These are phyloP conservation scores for Lipotes vexillifer DNA, from an alignment of 2,113 vertebrate genomes.

Conservation along the genomic window DNA sequence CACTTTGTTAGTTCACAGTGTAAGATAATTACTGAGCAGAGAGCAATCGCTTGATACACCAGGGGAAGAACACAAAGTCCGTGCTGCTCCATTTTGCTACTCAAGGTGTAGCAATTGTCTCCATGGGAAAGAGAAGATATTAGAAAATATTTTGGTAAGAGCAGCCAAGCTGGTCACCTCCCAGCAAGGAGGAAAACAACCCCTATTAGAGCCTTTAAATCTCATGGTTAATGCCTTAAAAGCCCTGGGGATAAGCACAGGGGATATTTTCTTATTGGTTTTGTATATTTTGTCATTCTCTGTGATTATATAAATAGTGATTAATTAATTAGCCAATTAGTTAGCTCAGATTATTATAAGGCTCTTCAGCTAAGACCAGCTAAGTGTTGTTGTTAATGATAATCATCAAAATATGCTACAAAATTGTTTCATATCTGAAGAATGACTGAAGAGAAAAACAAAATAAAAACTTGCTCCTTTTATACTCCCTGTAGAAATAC, in stretches of 20 bases:
- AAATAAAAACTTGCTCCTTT: not conserved
- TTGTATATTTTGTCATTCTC: not conserved
- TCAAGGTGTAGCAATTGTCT: slow-evolving; percentile 20
- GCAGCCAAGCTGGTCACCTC: not conserved
- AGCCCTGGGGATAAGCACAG: not conserved
- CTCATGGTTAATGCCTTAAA: not conserved
- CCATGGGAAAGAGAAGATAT: not conserved
- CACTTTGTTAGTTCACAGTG: slow-evolving; percentile 50
- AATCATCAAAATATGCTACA: not conserved
- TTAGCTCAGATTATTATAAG: not conserved
- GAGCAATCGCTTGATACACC: slow-evolving; percentile 43
- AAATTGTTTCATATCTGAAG: not conserved
- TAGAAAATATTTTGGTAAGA: not conserved
- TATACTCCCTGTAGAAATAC: not conserved
- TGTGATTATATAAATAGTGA: not conserved
- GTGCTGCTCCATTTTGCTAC: not conserved
- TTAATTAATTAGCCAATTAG: not conserved
- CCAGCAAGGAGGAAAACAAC: not conserved
- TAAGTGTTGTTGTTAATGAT: not conserved
- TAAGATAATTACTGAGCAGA: slow-evolving; percentile 61
- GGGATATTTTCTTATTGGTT: not conserved
- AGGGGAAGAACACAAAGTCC: slow-evolving; percentile 24
- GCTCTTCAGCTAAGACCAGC: not conserved
- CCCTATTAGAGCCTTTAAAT: not conserved
- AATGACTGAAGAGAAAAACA: not conserved